These are phyloP conservation scores for Drosophila affinis DNA, from an alignment of 2,888 invertebrate species.

Conservation along the genomic window DNA sequence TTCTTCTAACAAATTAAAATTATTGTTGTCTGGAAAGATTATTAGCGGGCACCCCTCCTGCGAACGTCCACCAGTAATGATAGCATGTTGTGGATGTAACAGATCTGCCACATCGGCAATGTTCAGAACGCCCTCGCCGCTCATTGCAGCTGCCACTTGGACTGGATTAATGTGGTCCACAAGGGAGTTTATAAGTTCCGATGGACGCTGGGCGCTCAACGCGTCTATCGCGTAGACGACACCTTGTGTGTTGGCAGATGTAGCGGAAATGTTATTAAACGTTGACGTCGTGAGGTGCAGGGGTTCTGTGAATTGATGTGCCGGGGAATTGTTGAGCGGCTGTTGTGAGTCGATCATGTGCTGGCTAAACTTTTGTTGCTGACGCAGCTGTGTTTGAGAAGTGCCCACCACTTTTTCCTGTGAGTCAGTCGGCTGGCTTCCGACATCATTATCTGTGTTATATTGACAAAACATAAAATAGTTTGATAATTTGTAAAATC, in stretches of 20 bases:
- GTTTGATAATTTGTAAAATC: background rate
- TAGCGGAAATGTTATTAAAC: conserved; percentile 67
- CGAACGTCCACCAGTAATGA: conserved; percentile 97
- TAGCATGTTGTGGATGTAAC: conserved; percentile 93
- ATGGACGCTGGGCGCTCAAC: conserved; percentile 50
- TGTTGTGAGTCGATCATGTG: conserved; percentile 83
- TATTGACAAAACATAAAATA: conserved; percentile 5
- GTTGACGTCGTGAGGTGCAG: conserved; percentile 67
- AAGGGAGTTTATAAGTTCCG: conserved; percentile 80
- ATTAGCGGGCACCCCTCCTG: conserved; percentile 96
- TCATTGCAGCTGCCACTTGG: conserved; percentile 77
- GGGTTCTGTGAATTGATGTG: conserved; percentile 48
- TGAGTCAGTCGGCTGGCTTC: conserved; percentile 77
- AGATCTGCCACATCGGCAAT: conserved; percentile 91
- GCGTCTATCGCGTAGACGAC: conserved; percentile 73
- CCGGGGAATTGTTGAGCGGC: conserved; percentile 74
- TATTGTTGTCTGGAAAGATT: conserved; percentile 96
- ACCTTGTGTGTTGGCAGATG: conserved; percentile 59
- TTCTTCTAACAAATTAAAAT: conserved; percentile 92
- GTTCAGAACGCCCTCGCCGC: conserved; percentile 81
- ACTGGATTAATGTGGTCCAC: conserved; percentile 81
- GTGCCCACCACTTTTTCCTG: conserved; percentile 79
- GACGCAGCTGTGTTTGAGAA: conserved; percentile 56
- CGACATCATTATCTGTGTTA: conserved; percentile 79
- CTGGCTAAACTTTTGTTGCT: conserved; percentile 71